Evolutionary conservation across 2,797 vertebrate species (phyloP), one percentile per base, ranked within the genome.

Genomic region (Xenentodon cancila): DNA sequence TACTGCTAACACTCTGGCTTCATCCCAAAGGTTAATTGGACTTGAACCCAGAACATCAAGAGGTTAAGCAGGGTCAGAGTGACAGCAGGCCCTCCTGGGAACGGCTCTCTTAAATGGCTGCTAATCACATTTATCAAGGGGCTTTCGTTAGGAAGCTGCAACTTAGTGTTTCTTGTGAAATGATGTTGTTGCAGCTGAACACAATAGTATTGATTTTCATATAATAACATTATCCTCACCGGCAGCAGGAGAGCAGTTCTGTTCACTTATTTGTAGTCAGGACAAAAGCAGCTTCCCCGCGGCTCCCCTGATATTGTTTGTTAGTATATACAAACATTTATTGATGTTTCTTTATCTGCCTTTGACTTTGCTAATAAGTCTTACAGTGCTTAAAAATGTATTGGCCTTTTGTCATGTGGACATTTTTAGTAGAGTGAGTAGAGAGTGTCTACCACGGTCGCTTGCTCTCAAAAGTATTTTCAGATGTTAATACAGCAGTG

Each of bases 41-140:
- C 96, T 96, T 97, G 96, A 98, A 97, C 97, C 94, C 88, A 85
- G 94, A 94, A 96, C 96, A 96, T 97, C 95, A 97, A 95, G 95
- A 96, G 97, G 97, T 98, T 96, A 95, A 91, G 74, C 90, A 85
- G 90, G 96, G 96, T 97, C 95, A 95, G 90, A 45, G 80, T 78
- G 81, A 81, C 88, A 89, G 87, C 87, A 84, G 85, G 87, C 78
- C 80, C 78, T 88, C 88, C 95, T 95, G 94, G 84, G 89, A 90
- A 78, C 70, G 74, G 65, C 70, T 67, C 80, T 85, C 80, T 83
- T 81, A 94, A 93, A 94, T 93, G 91, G 92, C 90, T 64, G 79
- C 94, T 96, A 96, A 96, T 94, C 95, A 95, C 93, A 95, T 95
- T 95, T 95, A 93, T 94, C 93, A 94, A 77, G 91, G 76, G 86